Evolutionary conservation across 2,113 vertebrate genomes (phyloP).

Genomic region (Andinoacara biseriatus): DNA sequence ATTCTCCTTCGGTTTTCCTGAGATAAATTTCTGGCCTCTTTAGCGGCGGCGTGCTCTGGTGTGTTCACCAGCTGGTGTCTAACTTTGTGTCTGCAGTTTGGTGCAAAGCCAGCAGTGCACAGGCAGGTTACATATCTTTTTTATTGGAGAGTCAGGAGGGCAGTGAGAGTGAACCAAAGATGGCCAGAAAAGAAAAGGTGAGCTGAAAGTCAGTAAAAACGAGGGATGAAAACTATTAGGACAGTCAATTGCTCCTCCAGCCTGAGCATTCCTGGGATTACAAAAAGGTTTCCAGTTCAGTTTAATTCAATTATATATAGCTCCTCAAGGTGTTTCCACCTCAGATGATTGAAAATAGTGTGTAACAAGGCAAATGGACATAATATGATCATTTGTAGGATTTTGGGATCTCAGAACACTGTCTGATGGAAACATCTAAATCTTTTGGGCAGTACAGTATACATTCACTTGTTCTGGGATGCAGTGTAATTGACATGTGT

Average conservation of each 20-base stretch:
- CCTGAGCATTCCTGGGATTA: rapidly evolving
- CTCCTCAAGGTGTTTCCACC: too few relatives aligned
- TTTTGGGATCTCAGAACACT: background rate
- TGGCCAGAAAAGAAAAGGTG: background rate
- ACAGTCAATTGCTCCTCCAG: background rate
- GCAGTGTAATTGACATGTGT: background rate
- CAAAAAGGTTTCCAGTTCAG: background rate
- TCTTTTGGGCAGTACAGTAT: background rate
- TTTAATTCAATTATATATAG: too few relatives aligned
- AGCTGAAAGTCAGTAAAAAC: background rate
- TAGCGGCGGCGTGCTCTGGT: background rate
- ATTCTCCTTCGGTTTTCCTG: background rate
- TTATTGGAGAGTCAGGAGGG: background rate
- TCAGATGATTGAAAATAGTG: too few relatives aligned
- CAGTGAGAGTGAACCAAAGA: background rate
- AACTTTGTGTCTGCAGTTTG: constrained; percentile 4
- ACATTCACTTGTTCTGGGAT: background rate
- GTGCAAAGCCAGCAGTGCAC: background rate
- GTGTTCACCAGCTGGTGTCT: background rate
- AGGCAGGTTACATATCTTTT: constrained; percentile 2
- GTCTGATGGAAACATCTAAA: background rate
- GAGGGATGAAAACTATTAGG: background rate
- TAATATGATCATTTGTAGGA: background rate
- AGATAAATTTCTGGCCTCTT: background rate
- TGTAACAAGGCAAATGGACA: too few relatives aligned